Conservation (phyloP, 2,113 vertebrate species). For the Ageneiosus marmoratus region DNA sequence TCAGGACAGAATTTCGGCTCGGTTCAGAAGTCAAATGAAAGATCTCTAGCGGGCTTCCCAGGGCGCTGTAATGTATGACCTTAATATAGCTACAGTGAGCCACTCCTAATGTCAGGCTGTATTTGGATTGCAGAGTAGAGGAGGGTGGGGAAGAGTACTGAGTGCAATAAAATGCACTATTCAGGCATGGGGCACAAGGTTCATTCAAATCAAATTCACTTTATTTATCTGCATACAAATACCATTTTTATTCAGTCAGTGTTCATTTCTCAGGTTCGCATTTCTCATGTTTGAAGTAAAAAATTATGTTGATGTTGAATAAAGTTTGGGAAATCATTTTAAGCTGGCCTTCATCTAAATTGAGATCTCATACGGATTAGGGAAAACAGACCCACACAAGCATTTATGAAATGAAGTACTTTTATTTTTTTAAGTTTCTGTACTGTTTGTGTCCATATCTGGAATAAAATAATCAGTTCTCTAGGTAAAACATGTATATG, state of each 20-base stretch:
- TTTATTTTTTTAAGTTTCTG: background rate
- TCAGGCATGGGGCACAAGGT: background rate
- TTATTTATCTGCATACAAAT: conserved; percentile 33
- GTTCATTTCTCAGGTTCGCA: conserved; percentile 18
- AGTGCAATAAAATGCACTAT: conserved; percentile 9
- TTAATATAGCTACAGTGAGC: conserved; percentile 19
- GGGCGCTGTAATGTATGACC: conserved; percentile 21
- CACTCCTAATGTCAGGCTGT: conserved; percentile 6
- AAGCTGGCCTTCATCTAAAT: background rate
- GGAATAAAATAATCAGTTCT: conserved; percentile 1
- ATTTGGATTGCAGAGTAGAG: conserved; percentile 22
- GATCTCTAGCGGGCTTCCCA: background rate
- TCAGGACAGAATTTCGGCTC: conserved; percentile 2
- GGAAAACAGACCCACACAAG: background rate
- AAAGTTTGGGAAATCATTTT: conserved; percentile 33
- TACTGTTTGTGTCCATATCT: background rate
- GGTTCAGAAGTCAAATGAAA: conserved; percentile 9
- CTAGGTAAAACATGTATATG: conserved; percentile 8
- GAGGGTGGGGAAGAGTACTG: conserved; percentile 7
- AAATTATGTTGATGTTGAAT: conserved; percentile 31
- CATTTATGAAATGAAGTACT: background rate
- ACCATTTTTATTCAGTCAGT: background rate
- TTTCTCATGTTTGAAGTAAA: conserved; percentile 1
- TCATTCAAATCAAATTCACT: conserved; percentile 3
- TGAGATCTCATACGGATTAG: background rate